A percentile compares a stretch with the other conserved stretches of the same genome.
Evolutionary conservation across 2,113 vertebrate genomes (phyloP).

Genomic region (Erythrolamprus reginae): DNA sequence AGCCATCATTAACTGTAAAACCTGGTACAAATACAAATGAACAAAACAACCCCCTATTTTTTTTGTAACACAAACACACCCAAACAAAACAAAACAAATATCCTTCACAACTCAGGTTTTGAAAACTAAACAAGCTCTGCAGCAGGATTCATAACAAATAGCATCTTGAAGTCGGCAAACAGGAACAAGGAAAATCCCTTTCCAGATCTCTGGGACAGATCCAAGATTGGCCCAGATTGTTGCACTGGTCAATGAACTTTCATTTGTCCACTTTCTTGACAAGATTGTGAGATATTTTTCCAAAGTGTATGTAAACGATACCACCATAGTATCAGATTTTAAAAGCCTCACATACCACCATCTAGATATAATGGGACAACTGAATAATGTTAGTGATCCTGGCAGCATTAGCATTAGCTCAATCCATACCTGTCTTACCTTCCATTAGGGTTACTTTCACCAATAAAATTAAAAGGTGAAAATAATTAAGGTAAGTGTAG

Average conservation of each 20-base stretch:
- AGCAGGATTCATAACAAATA: neutral
- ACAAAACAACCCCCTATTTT: conserved; percentile 23
- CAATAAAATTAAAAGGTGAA: neutral
- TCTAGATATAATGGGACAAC: neutral
- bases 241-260: neutral
- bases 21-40: conserved; percentile 66
- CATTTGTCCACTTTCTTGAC: neutral
- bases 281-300: neutral
- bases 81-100: neutral
- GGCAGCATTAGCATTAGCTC: neutral
- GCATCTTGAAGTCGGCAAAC: neutral
- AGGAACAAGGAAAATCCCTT: neutral
- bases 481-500: neutral
- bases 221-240: neutral
- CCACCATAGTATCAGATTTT: neutral
- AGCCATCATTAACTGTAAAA: conserved; percentile 87
- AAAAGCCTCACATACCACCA: neutral
- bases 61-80: conserved; percentile 7
- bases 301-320: neutral
- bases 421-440: neutral
- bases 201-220: neutral
- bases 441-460: neutral
- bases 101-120: neutral
- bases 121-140: neutral
- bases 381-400: neutral